Evolutionary conservation across 2,113 vertebrate genomes (phyloP).

Genomic region (Pelodiscus sinensis): DNA sequence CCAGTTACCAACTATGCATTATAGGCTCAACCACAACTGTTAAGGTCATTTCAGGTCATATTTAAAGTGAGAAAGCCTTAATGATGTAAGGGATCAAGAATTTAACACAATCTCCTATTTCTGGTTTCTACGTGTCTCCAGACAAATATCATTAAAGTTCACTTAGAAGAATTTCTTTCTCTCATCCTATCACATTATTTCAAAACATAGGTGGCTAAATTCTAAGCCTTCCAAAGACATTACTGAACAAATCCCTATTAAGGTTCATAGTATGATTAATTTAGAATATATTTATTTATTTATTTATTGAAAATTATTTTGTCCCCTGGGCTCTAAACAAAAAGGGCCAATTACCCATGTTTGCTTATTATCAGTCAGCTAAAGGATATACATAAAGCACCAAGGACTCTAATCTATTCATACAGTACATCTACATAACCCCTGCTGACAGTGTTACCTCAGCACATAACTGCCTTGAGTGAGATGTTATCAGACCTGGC

Average conservation of each 20-base stretch:
- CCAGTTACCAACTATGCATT: conserved; percentile 64
- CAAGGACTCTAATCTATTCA: conserved; percentile 45
- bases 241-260: background rate
- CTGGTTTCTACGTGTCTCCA: conserved; percentile 40
- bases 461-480: background rate
- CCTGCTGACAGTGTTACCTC: conserved; percentile 13
- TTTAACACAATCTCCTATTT: conserved; percentile 26
- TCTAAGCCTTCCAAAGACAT: conserved; percentile 9
- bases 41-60: conserved; percentile 58
- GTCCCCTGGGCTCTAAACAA: background rate
- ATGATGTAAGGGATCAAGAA: conserved; percentile 49
- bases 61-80: conserved; percentile 67
- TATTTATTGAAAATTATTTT: background rate
- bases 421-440: background rate
- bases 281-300: background rate
- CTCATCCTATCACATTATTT: conserved; percentile 18
- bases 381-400: conserved; percentile 37
- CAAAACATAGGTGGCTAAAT: conserved; percentile 16
- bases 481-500: background rate
- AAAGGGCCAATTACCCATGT: background rate
- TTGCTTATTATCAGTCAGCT: conserved; percentile 50
- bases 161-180: conserved; percentile 17
- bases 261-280: background rate
- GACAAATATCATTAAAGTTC: conserved; percentile 35
- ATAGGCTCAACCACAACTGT: conserved; percentile 65